A percentile compares a stretch with the other conserved stretches of the same genome.
Evolutionary conservation across 2,888 invertebrate species (phyloP).

Genomic region (Lasioglossum zephyrum): DNA sequence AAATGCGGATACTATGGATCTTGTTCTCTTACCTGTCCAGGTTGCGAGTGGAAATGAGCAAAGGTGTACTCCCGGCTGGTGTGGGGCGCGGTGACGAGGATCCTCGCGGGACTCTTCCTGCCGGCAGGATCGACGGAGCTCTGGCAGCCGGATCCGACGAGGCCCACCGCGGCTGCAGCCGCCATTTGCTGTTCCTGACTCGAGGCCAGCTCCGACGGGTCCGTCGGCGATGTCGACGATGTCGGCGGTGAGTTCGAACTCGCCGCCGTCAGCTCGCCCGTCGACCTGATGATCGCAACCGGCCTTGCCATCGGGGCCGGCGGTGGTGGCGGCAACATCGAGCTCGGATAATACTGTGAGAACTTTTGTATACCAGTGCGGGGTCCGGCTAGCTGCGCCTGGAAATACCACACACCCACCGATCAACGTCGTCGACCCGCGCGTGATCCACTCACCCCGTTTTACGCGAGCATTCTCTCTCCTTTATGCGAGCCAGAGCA

Average conservation of each 20-base stretch:
- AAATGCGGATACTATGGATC: background rate
- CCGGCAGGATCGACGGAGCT: slow-evolving; percentile 79
- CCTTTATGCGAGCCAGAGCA: background rate
- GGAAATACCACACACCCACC: slow-evolving; percentile 83
- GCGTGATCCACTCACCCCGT: slow-evolving; percentile 78
- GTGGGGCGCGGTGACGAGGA: slow-evolving; percentile 85
- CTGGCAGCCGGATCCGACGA: slow-evolving; percentile 83
- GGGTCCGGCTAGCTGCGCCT: slow-evolving; percentile 85
- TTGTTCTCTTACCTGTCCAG: slow-evolving; percentile 88
- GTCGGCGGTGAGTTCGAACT: slow-evolving; percentile 88
- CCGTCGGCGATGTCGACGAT: slow-evolving; percentile 84
- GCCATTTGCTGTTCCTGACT: slow-evolving; percentile 77
- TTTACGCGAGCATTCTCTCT: slow-evolving; percentile 36
- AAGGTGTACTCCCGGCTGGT: slow-evolving; percentile 91
- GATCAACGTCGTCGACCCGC: slow-evolving; percentile 81
- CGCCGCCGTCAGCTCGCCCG: slow-evolving; percentile 88
- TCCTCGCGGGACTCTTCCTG: slow-evolving; percentile 82
- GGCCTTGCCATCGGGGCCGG: slow-evolving; percentile 98
- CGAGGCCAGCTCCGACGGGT: slow-evolving; percentile 81
- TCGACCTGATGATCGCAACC: slow-evolving; percentile 97
- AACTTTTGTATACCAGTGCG: slow-evolving; percentile 85
- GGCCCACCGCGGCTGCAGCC: slow-evolving; percentile 83
- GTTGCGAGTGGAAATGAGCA: slow-evolving; percentile 97
- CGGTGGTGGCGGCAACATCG: slow-evolving; percentile 97
- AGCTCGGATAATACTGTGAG: slow-evolving; percentile 94